A percentile compares a stretch with the other conserved stretches of the same genome.
Conservation (phyloP, 2,888 invertebrate species). For the Epistrophe eligans region DNA sequence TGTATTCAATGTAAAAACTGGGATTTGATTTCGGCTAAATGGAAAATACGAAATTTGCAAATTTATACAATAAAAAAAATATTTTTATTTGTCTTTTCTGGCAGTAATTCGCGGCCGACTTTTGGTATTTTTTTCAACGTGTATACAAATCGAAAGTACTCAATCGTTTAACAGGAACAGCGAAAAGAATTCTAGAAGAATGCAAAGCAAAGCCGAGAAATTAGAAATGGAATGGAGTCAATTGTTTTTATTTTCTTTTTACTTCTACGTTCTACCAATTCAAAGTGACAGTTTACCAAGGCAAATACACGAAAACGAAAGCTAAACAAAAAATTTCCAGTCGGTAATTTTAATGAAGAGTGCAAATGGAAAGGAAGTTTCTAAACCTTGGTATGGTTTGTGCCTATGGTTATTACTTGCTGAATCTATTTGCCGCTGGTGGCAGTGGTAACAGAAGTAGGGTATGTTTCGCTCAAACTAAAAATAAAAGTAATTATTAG, state of each 20-base stretch:
- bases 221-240: constrained; percentile 58
- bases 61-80: constrained; percentile 28
- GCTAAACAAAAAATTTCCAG: constrained; percentile 18
- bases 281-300: constrained; percentile 52
- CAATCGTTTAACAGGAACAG: constrained; percentile 64
- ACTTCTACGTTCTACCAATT: not conserved
- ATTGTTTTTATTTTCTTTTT: constrained; percentile 30
- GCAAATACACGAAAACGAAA: constrained; percentile 31
- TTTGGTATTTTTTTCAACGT: constrained; percentile 20
- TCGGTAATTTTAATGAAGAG: constrained; percentile 25
- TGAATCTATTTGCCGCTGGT: too few relatives aligned
- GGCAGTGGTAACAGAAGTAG: too few relatives aligned
- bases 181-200: constrained; percentile 47
- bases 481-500: too few relatives aligned
- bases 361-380: too few relatives aligned
- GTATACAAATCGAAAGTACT: constrained; percentile 57
- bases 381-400: too few relatives aligned
- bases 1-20: not conserved
- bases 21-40: not conserved
- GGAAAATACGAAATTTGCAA: constrained; percentile 34
- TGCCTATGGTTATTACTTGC: too few relatives aligned
- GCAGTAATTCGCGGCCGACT: constrained; percentile 69
- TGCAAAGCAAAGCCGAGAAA: constrained; percentile 9
- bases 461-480: too few relatives aligned
- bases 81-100: constrained; percentile 41